phyloP scores from a whole-genome alignment of 2,113 vertebrate genomes.

The Bufo gargarizans region DNA sequence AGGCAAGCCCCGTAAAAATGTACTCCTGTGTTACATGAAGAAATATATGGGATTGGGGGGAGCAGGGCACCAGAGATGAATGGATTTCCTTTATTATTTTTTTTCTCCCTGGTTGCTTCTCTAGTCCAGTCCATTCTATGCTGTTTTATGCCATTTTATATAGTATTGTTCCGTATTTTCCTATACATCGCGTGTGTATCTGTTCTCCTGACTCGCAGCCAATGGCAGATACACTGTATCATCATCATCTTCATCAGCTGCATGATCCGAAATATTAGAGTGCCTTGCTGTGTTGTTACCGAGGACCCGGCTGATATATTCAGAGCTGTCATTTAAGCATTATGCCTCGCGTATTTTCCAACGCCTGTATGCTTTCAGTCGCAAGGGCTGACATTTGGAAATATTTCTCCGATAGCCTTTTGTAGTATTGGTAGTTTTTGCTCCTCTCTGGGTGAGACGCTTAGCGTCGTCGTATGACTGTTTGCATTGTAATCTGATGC shows the following conservation, averaged over 20 bases:
- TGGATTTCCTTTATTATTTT: not conserved
- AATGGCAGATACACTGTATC: not conserved
- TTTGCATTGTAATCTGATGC: not conserved
- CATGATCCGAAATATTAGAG: not conserved
- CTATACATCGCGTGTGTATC: not conserved
- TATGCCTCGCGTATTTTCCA: not conserved
- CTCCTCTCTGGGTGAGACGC: not conserved
- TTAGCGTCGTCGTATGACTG: not conserved
- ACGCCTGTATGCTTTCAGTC: not conserved
- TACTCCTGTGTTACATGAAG: not conserved
- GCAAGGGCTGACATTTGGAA: not conserved
- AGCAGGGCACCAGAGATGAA: not conserved
- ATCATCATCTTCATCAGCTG: not conserved
- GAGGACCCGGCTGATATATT: not conserved
- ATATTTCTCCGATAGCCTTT: not conserved
- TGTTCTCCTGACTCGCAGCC: not conserved
- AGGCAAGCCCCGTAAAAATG: slow-evolving; percentile 27
- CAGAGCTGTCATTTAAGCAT: not conserved
- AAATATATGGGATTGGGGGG: not conserved
- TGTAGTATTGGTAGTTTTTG: not conserved
- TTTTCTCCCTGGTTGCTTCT: not conserved
- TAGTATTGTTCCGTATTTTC: too few species aligned
- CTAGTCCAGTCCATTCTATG: not conserved
- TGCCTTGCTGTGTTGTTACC: not conserved
- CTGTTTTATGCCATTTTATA: too few species aligned